These are phyloP conservation scores for Polydrusus cervinus DNA, from an alignment of 2,888 invertebrate species.

Conservation along the genomic window DNA sequence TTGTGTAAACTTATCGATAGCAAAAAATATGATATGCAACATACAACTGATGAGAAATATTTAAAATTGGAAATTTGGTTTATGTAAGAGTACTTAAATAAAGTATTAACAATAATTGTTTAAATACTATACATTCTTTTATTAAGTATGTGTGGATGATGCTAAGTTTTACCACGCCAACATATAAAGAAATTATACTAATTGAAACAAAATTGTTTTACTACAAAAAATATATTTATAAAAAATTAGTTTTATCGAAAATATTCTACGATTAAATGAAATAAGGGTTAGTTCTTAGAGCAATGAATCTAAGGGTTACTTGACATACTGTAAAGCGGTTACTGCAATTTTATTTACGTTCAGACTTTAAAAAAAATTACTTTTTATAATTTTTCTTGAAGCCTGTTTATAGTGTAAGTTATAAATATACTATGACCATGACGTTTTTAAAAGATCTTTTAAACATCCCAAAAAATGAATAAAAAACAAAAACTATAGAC, in stretches of 20 bases:
- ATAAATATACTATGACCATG: no score
- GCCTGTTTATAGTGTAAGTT: no score
- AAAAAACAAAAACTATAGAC: no score
- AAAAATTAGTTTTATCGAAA: background rate
- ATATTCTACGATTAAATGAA: background rate
- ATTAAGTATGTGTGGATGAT: no score
- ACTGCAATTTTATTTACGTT: no score
- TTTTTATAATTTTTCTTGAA: no score
- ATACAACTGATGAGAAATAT: no score
- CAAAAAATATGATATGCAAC: background rate
- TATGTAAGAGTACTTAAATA: background rate
- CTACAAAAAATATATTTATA: constrained; percentile 1
- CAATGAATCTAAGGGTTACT: background rate
- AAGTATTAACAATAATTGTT: constrained; percentile 5
- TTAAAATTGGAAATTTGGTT: background rate
- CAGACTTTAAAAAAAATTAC: no score
- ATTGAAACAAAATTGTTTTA: background rate
- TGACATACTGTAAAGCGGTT: background rate
- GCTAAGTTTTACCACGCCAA: no score
- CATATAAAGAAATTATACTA: no score
- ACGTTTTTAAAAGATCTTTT: no score
- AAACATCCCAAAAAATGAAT: no score
- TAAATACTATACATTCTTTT: background rate
- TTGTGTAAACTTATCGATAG: background rate
- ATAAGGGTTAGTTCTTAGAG: background rate